Evolutionary conservation across 2,797 vertebrate species (phyloP).

Genomic region (Melanotaenia parkinsoni): DNA sequence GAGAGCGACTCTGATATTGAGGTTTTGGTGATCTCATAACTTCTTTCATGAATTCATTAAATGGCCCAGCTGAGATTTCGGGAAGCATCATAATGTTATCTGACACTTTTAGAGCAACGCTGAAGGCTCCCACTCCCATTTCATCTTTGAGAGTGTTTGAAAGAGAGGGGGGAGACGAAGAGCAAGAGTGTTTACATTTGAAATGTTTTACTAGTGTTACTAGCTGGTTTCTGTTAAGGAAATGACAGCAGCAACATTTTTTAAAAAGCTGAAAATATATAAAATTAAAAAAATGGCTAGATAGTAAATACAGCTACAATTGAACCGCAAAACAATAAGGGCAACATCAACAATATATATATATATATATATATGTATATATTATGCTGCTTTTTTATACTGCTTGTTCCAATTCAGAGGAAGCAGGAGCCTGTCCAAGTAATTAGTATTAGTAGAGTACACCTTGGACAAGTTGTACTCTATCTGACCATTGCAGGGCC

Average conservation of each 20-base stretch:
- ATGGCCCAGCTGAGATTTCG: conserved; percentile 46
- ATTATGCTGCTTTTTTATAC: not conserved
- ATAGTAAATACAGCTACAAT: not conserved
- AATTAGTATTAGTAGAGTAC: not conserved
- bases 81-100: conserved; percentile 59
- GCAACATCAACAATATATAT: no score
- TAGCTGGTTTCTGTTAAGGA: not conserved
- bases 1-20: conserved; percentile 26
- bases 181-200: conserved; percentile 17
- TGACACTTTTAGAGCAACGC: conserved; percentile 66
- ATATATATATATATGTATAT: no score
- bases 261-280: conserved; percentile 1
- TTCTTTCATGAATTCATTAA: conserved; percentile 61
- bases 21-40: conserved; percentile 45
- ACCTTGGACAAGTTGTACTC: not conserved
- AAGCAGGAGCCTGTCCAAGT: not conserved
- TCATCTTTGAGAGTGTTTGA: conserved; percentile 34
- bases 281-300: not conserved
- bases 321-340: not conserved
- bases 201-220: conserved; percentile 6
- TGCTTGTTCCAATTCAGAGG: not conserved
- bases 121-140: conserved; percentile 38
- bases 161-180: conserved; percentile 5
- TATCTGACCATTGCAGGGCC: not conserved
- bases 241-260: conserved; percentile 8